These are phyloP conservation scores for Timema podura DNA, from an alignment of 2,888 invertebrate genomes.

Conservation along the genomic window DNA sequence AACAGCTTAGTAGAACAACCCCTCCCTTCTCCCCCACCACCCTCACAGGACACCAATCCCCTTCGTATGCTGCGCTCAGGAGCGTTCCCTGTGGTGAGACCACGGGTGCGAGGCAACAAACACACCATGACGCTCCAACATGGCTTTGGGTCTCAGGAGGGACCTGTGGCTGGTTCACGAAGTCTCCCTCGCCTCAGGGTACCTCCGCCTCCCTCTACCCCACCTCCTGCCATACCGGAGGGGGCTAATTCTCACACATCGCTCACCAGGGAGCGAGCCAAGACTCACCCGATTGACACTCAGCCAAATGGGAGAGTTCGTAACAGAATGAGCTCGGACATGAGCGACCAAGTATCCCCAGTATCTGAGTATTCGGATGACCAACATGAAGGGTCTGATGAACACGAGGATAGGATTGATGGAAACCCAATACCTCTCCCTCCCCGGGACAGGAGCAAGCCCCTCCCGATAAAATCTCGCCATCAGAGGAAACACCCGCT, in stretches of 20 bases:
- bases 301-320: background rate
- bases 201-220: conserved; percentile 38
- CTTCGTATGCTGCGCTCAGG: conserved; percentile 61
- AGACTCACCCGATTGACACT: background rate
- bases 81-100: conserved; percentile 52
- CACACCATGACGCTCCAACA: conserved; percentile 37
- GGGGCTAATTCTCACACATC: background rate
- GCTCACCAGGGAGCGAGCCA: background rate
- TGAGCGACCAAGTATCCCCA: background rate
- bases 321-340: background rate
- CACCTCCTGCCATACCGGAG: conserved; percentile 34
- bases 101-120: conserved; percentile 51
- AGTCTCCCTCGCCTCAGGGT: conserved; percentile 31
- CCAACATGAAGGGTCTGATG: background rate
- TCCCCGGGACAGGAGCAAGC: conserved; percentile 66
- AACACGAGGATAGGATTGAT: conserved; percentile 11
- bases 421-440: conserved; percentile 72
- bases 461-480: conserved; percentile 60
- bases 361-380: background rate
- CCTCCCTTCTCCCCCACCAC: conserved; percentile 33
- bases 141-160: background rate
- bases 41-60: conserved; percentile 51
- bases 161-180: conserved; percentile 14
- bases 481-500: conserved; percentile 79
- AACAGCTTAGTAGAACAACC: conserved; percentile 84